Base-by-base conservation (phyloP, 2,888 invertebrate genomes). In the Chloroclystis v-ata region DNA sequence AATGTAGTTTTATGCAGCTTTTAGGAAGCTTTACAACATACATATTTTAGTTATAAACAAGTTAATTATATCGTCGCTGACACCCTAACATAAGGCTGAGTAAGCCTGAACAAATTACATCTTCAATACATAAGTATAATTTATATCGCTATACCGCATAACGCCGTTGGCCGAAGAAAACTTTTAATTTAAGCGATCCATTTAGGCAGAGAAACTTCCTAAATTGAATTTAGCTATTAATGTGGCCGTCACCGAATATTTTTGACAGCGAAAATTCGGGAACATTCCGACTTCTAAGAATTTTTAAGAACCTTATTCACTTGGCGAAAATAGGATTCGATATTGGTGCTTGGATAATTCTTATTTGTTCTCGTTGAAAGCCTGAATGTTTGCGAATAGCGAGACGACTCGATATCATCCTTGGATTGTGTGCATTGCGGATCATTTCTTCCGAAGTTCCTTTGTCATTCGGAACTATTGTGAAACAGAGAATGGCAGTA, bases 401-500 rank as follows among this genome's bases (percentile, higher is more conserved):
- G n/a, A 20, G 35, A 10, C 20, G n/a, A 35, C 25, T 43, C 33
- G 33, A 43, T 30, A 38, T 32, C 37, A 35, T 10, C 28, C 24
- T 13, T 12, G 30, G 12, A 37, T 37, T 39, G 38, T 49, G 40
- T 49, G 35, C 39, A 48, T 37, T 43, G 39, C 35, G 25, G 35
- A 24, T 48, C 35, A 43, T 43, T 40, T 30, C 35, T 49, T 35
- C 26, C 29, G 25, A 40, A 26, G 7, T 28, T 49, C 49, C 41
- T 44, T 49, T 49, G 44, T 49, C 35, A 37, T 28, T 29, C 30
- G 28, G 49, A 20, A 37, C 37, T 37, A 44, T 44, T 44, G 44
- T 49, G 33, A 14, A 20, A 24, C 8, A 14, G 38, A 38, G 42
- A 35, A 43, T 33, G 20, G 42, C 33, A 13, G 26, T 43, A 35